Percentiles rank a stretch among this genome's conserved stretches.
phyloP scores from a whole-genome alignment of 64 coral and sea anemone genomes.

The Dendrophyllia cribrosa region DNA sequence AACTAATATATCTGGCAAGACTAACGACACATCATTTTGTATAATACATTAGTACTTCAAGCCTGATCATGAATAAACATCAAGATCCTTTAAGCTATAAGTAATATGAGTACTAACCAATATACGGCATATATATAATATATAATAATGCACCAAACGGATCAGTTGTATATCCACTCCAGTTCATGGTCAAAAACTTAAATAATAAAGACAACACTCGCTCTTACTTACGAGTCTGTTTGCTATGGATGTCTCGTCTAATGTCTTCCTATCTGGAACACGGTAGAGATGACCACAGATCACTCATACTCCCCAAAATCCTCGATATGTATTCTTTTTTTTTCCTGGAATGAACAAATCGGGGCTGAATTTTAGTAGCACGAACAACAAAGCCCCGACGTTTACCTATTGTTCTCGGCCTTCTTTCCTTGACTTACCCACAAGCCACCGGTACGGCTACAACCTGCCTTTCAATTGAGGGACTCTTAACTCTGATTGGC shows the following conservation, averaged over 20 bases:
- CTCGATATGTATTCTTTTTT: background rate
- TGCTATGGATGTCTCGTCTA: slow-evolving; percentile 25
- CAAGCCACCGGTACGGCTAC: slow-evolving; percentile 31
- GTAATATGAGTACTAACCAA: too few species aligned
- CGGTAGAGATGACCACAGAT: slow-evolving; percentile 14
- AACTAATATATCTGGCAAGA: background rate
- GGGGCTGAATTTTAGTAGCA: slow-evolving; percentile 11
- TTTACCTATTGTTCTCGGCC: slow-evolving; percentile 33
- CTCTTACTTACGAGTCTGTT: slow-evolving; percentile 27
- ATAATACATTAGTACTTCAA: background rate
- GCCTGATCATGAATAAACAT: too few species aligned
- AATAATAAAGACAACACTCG: slow-evolving; percentile 10
- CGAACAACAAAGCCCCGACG: slow-evolving; percentile 37
- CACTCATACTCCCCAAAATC: slow-evolving; percentile 20
- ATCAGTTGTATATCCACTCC: slow-evolving; percentile 11
- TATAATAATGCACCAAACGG: background rate
- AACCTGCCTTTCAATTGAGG: slow-evolving; percentile 29
- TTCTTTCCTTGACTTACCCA: slow-evolving; percentile 13
- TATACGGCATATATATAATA: too few species aligned
- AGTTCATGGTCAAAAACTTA: slow-evolving; percentile 9
- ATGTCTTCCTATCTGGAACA: slow-evolving; percentile 22
- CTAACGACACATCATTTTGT: background rate
- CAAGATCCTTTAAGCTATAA: too few species aligned
- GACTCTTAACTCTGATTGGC: slow-evolving; percentile 10
- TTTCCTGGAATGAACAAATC: background rate